Evolutionary conservation across 2,888 invertebrate species (phyloP).

Genomic region (Epinotia bilunana): DNA sequence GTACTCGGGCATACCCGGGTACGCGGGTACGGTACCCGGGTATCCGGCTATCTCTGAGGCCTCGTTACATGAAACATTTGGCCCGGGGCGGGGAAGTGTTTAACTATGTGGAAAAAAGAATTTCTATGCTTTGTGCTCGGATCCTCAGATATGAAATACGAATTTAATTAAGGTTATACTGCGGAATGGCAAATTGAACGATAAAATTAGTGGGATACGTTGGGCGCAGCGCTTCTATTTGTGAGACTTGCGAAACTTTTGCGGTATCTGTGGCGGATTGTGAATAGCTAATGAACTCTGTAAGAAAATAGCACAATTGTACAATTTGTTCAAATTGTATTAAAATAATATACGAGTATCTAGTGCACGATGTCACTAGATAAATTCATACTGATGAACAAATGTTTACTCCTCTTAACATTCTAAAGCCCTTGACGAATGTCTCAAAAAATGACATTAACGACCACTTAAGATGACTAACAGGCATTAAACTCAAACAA

Average conservation of each 20-base stretch:
- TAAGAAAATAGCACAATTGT: neutral
- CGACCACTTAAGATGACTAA: slow-evolving; percentile 7
- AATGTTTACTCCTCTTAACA: no score
- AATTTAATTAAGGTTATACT: slow-evolving; percentile 74
- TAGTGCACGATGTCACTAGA: no score
- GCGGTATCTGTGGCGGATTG: neutral
- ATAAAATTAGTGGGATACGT: slow-evolving; percentile 54
- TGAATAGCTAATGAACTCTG: neutral
- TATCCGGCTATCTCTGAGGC: slow-evolving; percentile 46
- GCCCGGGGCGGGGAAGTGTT: slow-evolving; percentile 64
- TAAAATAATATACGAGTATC: no score
- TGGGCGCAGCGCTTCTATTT: neutral
- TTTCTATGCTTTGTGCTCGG: slow-evolving; percentile 59
- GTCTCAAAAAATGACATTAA: slow-evolving; percentile 7
- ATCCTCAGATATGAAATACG: slow-evolving; percentile 69
- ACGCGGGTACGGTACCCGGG: slow-evolving; percentile 2
- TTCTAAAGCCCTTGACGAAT: no score
- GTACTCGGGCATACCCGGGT: slow-evolving; percentile 16
- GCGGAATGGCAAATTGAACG: slow-evolving; percentile 60
- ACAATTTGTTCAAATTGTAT: no score
- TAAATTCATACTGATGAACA: neutral
- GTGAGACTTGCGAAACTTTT: neutral
- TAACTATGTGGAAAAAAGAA: slow-evolving; percentile 73
- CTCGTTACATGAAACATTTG: slow-evolving; percentile 65
- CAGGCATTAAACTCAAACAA: slow-evolving; percentile 24